These are phyloP conservation scores for Phataginus tricuspis DNA, from an alignment of 2,797 vertebrate genomes.

Conservation along the genomic window DNA sequence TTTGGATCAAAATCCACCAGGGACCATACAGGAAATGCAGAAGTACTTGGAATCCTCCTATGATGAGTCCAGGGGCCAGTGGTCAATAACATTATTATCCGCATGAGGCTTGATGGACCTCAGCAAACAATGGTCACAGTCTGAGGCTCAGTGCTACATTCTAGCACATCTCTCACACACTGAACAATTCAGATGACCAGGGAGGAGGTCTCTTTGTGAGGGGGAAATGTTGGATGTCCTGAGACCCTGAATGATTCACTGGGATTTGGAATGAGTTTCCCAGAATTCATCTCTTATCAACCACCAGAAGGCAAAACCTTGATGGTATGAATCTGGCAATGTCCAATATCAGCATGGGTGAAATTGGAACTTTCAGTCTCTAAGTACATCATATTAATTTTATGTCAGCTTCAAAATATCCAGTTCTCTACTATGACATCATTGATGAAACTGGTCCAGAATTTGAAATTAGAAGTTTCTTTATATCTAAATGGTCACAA, in stretches of 20 bases:
- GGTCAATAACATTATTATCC: background rate
- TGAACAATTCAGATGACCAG: background rate
- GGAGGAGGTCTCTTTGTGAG: background rate
- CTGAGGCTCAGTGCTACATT: background rate
- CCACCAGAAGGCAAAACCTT: background rate
- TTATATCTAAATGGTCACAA: background rate
- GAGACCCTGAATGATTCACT: background rate
- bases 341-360: background rate
- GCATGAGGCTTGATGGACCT: background rate
- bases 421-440: background rate
- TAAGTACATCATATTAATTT: background rate
- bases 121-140: background rate
- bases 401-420: conserved; percentile 4
- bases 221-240: background rate
- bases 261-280: background rate
- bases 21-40: background rate
- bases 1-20: background rate
- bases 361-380: background rate
- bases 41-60: background rate
- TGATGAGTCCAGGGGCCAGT: background rate
- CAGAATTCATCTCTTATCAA: background rate
- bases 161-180: background rate
- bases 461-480: conserved; percentile 41
- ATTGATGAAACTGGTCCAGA: background rate
- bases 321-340: background rate